Conservation (phyloP, 1,140 invertebrate species). For the Cyphomyrmex costatus region DNA sequence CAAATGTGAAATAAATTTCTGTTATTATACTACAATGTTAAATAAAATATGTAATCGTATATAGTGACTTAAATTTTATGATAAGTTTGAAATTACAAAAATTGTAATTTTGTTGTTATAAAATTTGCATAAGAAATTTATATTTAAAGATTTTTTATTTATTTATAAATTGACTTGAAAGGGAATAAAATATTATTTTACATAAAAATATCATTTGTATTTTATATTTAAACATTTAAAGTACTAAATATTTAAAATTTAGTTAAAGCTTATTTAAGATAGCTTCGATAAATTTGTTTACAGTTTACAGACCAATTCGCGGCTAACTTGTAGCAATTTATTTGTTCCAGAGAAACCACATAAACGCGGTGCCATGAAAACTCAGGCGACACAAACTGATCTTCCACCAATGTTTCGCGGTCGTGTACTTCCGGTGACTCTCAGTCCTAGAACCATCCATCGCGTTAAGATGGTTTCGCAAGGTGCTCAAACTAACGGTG, state of each 20-base stretch:
- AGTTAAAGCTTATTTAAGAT: constrained; percentile 8
- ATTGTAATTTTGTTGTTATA: not conserved
- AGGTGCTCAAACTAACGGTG: constrained; percentile 95
- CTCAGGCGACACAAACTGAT: constrained; percentile 97
- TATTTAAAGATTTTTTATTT: not conserved
- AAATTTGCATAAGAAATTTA: not conserved
- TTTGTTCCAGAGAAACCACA: constrained; percentile 90
- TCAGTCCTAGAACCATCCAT: constrained; percentile 91
- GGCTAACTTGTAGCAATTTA: constrained; percentile 11
- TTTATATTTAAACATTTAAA: not conserved
- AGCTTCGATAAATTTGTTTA: not conserved
- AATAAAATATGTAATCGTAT: not conserved
- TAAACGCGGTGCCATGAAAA: constrained; percentile 95
- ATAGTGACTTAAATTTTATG: not conserved
- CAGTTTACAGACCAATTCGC: not conserved
- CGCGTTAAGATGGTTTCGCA: constrained; percentile 95
- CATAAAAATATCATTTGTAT: not conserved
- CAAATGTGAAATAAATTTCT: not conserved
- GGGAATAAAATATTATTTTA: not conserved
- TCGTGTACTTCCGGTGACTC: constrained; percentile 90
- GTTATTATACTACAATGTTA: not conserved
- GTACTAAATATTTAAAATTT: not conserved
- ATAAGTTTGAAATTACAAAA: not conserved
- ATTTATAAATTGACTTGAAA: not conserved
- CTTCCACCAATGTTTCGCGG: constrained; percentile 89